Base-by-base conservation (phyloP, 2,113 vertebrate genomes). In the Cynopterus brachyotis region DNA sequence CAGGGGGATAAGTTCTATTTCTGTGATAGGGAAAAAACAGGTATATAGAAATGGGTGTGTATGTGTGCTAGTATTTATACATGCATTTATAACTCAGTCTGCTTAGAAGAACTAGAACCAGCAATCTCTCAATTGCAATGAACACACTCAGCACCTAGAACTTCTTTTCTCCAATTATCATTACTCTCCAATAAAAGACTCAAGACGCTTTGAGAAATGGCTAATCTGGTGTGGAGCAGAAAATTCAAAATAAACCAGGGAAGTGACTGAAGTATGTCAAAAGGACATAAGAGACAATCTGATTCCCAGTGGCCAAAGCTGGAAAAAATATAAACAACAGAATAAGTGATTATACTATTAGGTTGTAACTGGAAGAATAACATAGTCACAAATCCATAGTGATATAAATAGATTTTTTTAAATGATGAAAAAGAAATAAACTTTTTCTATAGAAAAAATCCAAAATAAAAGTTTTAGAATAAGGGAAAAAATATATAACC, bases 111-210 rank as follows among this genome's bases (percentile, higher is more conserved):
- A 19, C 9, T 42, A 59, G 13, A 60, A 17, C 1, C 22, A 53
- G 0, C 3, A 81, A 37, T 15, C 2, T 12, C 2, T 0, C 20
- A 17, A 19, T 67, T 76, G 6, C 22, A 28, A 53, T 15, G 15
- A 60, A 6, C 6, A 60, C 32, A 47, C 3, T 0, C 6, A 53
- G 42, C 28, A 55, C 6, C 50, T 22, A 35, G 32, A 78, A 55
- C 3, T 78, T n/a, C 20, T 55, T 78, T 22, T 11, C 50, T 78
- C 32, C 70, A 26, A 78, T 55, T 55, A 78, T 35, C 55, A 45
- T 28, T 37, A 17, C 53, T 45, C 19, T 42, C 9, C 30, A 67
- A 32, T 75, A 28, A 87, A 57, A 37, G 6, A 30, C 28, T 1
- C 4, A 40, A 28, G 40, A n/a, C 2, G 11, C 8, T 87, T 70